Evolutionary conservation across 2,888 invertebrate species (phyloP), one percentile per base, ranked within the genome.

Genomic region (Coleophora flavipennella): DNA sequence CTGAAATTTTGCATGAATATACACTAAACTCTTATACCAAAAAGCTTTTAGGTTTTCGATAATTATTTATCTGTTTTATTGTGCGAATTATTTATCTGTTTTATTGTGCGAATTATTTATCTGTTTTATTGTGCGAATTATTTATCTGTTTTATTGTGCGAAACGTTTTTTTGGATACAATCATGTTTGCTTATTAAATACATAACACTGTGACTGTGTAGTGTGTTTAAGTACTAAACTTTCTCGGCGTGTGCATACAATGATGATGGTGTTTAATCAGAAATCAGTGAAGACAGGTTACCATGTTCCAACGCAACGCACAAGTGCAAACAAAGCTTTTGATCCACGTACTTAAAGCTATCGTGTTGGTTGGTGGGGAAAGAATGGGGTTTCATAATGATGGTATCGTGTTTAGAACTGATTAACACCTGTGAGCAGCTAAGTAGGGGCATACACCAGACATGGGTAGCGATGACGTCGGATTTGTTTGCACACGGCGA

Each of bases 331-430:
- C 20, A 20, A 20, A 20, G 20, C 20, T 49, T 57, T 58, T 59
- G 49, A 70, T 65, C 60, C 51, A 56, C 54, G 66, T 67, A 64
- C 62, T 65, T 60, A 60, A 59, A 60, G 53, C 65, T 73, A 75
- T 74, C 72, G 66, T 62, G 59, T 57, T 60, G 71, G 68, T 80
- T 81, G 79, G 66, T 50, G 72, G 60, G 53, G 51, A 63, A 71
- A 75, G 72, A 80, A 79, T 75, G 73, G 70, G 49, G 67, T 76
- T 77, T 69, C 64, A 69, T 71, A 62, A 73, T 74, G 65, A 74
- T 74, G 72, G 40, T 68, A 61, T 61, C 67, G 65, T 77, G 70
- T 73, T 78, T 70, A 74, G 70, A 66, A 62, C 55, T 74, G 62
- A 75, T 84, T 84, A 83, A 58, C 70, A 60, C 67, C 52, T 50